These are phyloP conservation scores for Seriola rivoliana DNA, from an alignment of 2,113 vertebrate genomes.

Conservation along the genomic window DNA sequence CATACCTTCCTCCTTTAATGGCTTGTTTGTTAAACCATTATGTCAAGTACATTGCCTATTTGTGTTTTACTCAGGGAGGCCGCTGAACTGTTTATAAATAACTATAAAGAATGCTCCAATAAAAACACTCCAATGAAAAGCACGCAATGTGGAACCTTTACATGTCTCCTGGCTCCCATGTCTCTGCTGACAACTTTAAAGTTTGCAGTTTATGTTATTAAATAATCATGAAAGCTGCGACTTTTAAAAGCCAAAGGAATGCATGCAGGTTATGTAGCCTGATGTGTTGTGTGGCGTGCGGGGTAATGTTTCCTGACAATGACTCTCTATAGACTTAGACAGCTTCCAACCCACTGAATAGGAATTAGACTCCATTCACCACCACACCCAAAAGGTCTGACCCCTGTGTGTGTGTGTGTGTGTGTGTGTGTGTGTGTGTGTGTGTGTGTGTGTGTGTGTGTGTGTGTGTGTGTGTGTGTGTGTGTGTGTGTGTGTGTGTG, in stretches of 20 bases:
- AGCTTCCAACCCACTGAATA: constrained; percentile 70
- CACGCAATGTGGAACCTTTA: too few relatives aligned
- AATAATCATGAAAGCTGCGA: background rate
- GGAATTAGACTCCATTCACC: constrained; percentile 74
- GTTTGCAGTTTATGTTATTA: background rate
- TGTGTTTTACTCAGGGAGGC: too few relatives aligned
- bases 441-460: background rate
- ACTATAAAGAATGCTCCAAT: too few relatives aligned
- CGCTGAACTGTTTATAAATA: too few relatives aligned
- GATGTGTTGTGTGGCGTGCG: constrained; percentile 66
- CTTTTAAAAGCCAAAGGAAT: constrained; percentile 20
- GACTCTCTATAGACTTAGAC: constrained; percentile 62
- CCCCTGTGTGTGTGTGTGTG: constrained; percentile 49
- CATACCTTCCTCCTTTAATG: background rate
- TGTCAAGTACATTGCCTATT: background rate
- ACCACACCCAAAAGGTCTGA: constrained; percentile 69
- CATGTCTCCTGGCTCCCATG: too few relatives aligned
- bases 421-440: constrained; percentile 32
- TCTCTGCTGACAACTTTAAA: constrained; percentile 5
- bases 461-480: constrained; percentile 32
- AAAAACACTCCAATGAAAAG: too few relatives aligned
- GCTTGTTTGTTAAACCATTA: background rate
- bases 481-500: constrained; percentile 33
- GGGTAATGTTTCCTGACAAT: constrained; percentile 71
- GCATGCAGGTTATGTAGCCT: constrained; percentile 18